These are phyloP conservation scores for Crocuta crocuta DNA, from an alignment of 2,113 vertebrate species.

Conservation along the genomic window DNA sequence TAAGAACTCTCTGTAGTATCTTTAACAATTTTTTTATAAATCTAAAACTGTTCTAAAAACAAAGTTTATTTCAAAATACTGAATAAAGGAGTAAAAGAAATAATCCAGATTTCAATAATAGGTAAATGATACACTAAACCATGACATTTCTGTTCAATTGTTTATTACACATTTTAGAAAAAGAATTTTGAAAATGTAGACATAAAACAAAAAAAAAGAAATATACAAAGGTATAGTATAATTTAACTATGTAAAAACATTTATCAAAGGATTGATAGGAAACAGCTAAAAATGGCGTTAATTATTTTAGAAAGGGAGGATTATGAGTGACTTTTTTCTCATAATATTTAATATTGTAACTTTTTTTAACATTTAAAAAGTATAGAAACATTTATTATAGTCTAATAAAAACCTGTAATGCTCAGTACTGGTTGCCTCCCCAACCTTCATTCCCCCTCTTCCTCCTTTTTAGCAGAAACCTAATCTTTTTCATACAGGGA, in stretches of 20 bases:
- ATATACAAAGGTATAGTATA: neutral
- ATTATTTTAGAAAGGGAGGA: neutral
- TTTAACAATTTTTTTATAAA: neutral
- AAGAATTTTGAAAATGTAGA: neutral
- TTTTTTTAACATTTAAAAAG: neutral
- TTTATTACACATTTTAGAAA: slow-evolving; percentile 30
- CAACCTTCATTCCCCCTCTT: neutral
- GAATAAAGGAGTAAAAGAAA: neutral
- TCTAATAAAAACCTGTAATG: neutral
- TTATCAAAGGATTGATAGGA: neutral
- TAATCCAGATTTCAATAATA: neutral
- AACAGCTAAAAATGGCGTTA: neutral
- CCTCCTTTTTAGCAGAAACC: neutral
- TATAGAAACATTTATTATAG: neutral
- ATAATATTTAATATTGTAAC: neutral
- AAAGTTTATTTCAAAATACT: neutral
- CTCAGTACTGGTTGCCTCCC: neutral
- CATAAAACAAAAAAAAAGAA: neutral
- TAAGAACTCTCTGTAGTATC: neutral
- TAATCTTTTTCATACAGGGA: neutral
- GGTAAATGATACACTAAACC: neutral
- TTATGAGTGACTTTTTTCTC: neutral
- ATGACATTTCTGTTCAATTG: neutral
- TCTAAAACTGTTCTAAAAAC: neutral
- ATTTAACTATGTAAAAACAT: neutral